phyloP scores from a whole-genome alignment of 2,888 invertebrate genomes.

The Latheticus oryzae region DNA sequence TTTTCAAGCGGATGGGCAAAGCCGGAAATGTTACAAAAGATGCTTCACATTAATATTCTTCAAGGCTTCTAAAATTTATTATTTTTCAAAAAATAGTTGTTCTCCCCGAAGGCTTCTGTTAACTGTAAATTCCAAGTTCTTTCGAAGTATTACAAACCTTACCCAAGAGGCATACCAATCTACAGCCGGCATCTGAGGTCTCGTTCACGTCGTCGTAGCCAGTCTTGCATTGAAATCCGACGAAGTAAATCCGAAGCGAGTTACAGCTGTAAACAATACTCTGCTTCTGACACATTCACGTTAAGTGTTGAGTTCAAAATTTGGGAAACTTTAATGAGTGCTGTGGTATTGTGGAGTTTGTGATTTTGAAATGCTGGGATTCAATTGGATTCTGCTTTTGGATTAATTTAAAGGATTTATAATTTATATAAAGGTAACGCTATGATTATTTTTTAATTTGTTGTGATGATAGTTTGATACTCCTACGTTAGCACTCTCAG shows the following conservation, averaged over 20 bases:
- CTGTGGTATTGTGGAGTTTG: slow-evolving; percentile 12
- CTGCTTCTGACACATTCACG: slow-evolving; percentile 21
- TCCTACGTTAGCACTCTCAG: too few species aligned
- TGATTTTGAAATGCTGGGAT: slow-evolving; percentile 17
- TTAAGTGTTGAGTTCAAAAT: slow-evolving; percentile 7
- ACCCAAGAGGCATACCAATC: slow-evolving; percentile 29
- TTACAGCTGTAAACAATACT: slow-evolving; percentile 25
- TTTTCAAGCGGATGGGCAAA: too few species aligned
- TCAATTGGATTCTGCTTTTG: background rate
- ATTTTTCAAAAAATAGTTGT: background rate
- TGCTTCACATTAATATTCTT: too few species aligned
- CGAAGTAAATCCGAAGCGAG: slow-evolving; percentile 33
- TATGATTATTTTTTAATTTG: too few species aligned
- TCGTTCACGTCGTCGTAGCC: slow-evolving; percentile 30
- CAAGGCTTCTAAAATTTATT: too few species aligned
- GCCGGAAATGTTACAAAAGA: too few species aligned
- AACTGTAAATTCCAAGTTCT: slow-evolving; percentile 23
- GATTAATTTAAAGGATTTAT: slow-evolving; percentile 6
- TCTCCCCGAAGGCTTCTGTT: slow-evolving; percentile 16
- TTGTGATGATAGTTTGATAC: too few species aligned
- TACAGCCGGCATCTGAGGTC: slow-evolving; percentile 36
- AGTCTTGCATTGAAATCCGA: slow-evolving; percentile 42
- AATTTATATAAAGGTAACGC: too few species aligned
- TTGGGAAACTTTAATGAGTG: too few species aligned
- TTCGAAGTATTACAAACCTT: slow-evolving; percentile 25